Base-by-base conservation (phyloP, 1,140 invertebrate species). In the Cydia splendana region DNA sequence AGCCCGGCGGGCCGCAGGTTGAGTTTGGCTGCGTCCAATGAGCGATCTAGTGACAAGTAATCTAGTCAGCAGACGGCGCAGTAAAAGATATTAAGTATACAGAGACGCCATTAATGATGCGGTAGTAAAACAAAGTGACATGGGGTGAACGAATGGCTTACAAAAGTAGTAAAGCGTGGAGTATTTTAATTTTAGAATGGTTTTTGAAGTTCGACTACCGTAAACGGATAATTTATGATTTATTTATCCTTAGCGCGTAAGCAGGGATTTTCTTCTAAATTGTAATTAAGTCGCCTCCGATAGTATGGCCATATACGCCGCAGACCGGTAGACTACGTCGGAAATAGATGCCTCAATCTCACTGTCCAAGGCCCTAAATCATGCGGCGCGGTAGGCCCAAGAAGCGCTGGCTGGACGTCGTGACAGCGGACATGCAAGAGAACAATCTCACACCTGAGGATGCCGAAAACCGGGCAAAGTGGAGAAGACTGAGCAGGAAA, bases 51-150 rank as follows among this genome's bases (percentile, higher is more conserved):
- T 62, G 57, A n/a, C 5, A 62, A 62, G 57, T 3, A 62, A 62
- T 62, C 57, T 24, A 10, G 0, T 10, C 18, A 24, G 7, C 57
- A 62, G 30, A 38, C 67, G 30, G 28, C 13, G 30, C 30, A 34
- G 28, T 69, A 15, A 38, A 71, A 71, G 67, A 45, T 71, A 71
- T 71, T 71, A 71, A 38, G 67, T 71, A 45, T 45, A 38, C 67
- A 38, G 67, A n/a, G n/a, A 71, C 67, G 67, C 34, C 30, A 71
- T 38, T 71, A 71, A 71, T 71, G 67, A 71, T 13, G 67, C 67
- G 67, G 67, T 42, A 71, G 30, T 71, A 71, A 71, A 71, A 71
- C 30, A 71, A 71, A 71, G 67, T 38, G 67, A 71, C 67, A 71
- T 12, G 57, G 57, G 57, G 57, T 62, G 57, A 62, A 62, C 57